Base-by-base conservation (phyloP, 2,888 invertebrate species). In the Sisyra nigra region DNA sequence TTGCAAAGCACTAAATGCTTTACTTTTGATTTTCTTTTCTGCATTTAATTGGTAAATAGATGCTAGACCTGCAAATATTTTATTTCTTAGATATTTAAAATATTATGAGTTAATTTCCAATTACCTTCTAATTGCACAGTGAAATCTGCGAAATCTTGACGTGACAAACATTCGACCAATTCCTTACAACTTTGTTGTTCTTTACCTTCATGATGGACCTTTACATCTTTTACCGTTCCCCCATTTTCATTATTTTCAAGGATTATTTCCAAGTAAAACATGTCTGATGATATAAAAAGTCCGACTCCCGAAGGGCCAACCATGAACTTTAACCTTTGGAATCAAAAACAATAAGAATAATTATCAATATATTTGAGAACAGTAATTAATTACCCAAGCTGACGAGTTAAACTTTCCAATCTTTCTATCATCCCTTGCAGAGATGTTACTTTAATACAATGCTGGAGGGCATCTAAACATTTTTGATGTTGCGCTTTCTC, bases 41-140 rank as follows among this genome's bases (percentile, higher is more conserved):
- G 91, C 89, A 65, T 88, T 89, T 9, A 96, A 67, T 58, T 92
- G 88, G 61, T 94, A 96, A 45, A 94, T 91, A 11, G 89, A 84
- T 14, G 85, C 81, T 14, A 92, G 70, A 1, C 91, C 72, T 47
- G 29, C 6, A 39, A 34, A 11, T 6, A 33, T 5, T 6, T 3
- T 33, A 9, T 33, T 11, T 33, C n/a, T n/a, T n/a, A n/a, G n/a
- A n/a, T n/a, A n/a, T n/a, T n/a, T n/a, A n/a, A n/a, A n/a, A n/a
- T n/a, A n/a, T n/a, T n/a, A n/a, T n/a, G n/a, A n/a, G n/a, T n/a
- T n/a, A n/a, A n/a, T n/a, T n/a, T n/a, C n/a, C n/a, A n/a, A n/a
- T n/a, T 18, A 44, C 50, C 83, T 61, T 93, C 89, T n/a, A 96
- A 62, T 59, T 96, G 94, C 6, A 82, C 77, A 2, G 89, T 85